Evolutionary conservation across 1,140 invertebrate species (phyloP).

Genomic region (Proales similis): DNA sequence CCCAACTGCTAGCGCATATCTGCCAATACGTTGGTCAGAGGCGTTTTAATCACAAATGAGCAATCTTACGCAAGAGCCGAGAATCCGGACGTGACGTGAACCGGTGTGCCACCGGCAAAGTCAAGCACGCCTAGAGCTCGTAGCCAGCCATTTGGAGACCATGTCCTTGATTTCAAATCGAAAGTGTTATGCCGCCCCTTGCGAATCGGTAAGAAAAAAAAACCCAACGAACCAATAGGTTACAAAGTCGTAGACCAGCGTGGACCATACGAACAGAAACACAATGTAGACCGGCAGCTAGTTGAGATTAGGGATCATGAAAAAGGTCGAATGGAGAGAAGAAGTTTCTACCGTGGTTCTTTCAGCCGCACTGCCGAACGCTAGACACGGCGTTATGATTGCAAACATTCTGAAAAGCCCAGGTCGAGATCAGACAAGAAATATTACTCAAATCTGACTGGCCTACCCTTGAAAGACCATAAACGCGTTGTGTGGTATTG

Average conservation of each 20-base stretch:
- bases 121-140: constrained; percentile 38
- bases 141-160: constrained; percentile 9
- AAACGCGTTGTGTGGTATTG: background rate
- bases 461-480: background rate
- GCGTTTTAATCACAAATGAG: no score
- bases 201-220: no score
- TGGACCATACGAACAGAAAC: background rate
- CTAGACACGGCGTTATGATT: background rate
- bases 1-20: constrained; percentile 36
- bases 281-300: background rate
- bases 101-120: constrained; percentile 41
- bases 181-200: no score
- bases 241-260: constrained; percentile 1
- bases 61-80: constrained; percentile 37
- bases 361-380: background rate
- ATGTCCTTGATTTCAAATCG: no score
- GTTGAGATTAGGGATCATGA: background rate
- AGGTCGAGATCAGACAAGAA: background rate
- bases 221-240: background rate
- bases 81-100: constrained; percentile 40
- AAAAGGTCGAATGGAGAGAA: background rate
- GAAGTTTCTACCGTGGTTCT: background rate
- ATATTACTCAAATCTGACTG: background rate
- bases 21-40: background rate
- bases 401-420: background rate